A percentile compares a stretch with the other conserved stretches of the same genome.
Evolutionary conservation across 2,797 vertebrate genomes (phyloP).

Genomic region (Xiphorhynchus erythropygius): DNA sequence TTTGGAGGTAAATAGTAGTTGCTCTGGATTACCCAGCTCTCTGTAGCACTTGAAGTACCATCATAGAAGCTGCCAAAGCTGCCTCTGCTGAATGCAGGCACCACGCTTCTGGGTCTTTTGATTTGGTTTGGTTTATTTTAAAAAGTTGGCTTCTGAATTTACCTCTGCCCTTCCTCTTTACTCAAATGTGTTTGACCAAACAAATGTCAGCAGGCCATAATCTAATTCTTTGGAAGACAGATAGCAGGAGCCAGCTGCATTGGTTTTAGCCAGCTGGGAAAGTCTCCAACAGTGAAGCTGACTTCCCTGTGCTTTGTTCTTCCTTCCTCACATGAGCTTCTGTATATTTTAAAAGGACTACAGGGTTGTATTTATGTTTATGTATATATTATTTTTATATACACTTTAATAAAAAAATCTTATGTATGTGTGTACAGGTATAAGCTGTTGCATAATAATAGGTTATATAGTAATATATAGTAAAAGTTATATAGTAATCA

Average conservation of each 20-base stretch:
- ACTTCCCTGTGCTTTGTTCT: background rate
- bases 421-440: background rate
- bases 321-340: background rate
- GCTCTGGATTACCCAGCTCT: background rate
- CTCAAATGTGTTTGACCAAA: background rate
- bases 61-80: background rate
- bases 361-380: background rate
- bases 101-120: background rate
- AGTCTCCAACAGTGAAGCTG: background rate
- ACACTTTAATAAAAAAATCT: background rate
- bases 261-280: background rate
- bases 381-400: background rate
- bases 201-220: background rate
- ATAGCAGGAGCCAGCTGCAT: background rate
- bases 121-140: background rate
- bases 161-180: background rate
- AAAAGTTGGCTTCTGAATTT: background rate
- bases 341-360: background rate
- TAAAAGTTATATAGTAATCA: background rate
- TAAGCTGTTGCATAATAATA: background rate
- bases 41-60: background rate
- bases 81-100: background rate
- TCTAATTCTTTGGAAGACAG: background rate
- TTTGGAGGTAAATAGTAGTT: background rate
- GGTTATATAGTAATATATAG: background rate